phyloP scores from a whole-genome alignment of 2,797 vertebrate genomes.

The Anas flavirostris region DNA sequence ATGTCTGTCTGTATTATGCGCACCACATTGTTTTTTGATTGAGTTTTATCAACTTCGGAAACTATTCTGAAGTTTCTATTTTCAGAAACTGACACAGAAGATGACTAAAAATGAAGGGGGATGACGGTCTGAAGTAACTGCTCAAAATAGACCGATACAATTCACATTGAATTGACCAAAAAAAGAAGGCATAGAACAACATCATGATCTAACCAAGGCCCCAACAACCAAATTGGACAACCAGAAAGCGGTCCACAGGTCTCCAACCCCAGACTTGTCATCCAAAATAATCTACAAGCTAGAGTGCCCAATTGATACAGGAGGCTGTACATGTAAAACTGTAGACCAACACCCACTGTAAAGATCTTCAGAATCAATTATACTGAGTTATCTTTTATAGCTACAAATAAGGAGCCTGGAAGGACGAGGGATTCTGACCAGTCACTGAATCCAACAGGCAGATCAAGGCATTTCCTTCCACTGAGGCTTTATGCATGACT shows the following conservation, averaged over 20 bases:
- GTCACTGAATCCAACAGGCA: neutral
- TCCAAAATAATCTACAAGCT: neutral
- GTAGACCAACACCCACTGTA: neutral
- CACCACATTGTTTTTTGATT: neutral
- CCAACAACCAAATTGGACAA: neutral
- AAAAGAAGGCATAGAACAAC: neutral
- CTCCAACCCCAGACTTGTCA: neutral
- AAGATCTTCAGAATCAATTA: neutral
- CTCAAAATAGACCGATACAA: neutral
- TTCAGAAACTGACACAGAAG: neutral
- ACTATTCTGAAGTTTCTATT: neutral
- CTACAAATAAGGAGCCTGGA: neutral
- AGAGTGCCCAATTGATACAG: neutral
- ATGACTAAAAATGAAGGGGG: neutral
- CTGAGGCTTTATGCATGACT: accelerated
- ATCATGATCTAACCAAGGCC: neutral
- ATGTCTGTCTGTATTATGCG: neutral
- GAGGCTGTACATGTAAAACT: neutral
- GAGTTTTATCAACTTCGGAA: neutral
- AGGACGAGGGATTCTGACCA: neutral
- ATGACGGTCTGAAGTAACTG: neutral
- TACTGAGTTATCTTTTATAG: neutral
- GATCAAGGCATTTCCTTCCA: neutral
- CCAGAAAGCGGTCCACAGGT: neutral
- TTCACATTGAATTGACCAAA: neutral